phyloP scores from a whole-genome alignment of 2,888 invertebrate species.

The Acronicta aceris region DNA sequence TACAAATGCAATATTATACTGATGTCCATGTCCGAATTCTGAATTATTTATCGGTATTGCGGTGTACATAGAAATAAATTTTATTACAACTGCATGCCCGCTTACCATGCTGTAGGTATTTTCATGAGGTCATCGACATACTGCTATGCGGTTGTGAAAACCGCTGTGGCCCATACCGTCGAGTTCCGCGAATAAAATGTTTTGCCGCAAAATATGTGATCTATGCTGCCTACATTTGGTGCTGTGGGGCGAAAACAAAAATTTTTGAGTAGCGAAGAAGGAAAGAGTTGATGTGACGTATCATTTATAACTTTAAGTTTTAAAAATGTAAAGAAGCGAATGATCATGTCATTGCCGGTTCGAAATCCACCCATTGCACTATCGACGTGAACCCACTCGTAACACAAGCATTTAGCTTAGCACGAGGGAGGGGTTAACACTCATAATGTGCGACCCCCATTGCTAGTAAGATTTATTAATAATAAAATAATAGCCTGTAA shows the following conservation, averaged over 20 bases:
- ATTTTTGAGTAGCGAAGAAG: constrained; percentile 9
- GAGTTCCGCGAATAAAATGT: constrained; percentile 46
- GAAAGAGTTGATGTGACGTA: too few relatives aligned
- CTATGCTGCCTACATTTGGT: neutral
- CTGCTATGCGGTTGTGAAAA: constrained; percentile 56
- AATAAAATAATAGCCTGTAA: too few relatives aligned
- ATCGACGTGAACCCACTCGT: too few relatives aligned
- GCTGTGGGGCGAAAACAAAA: neutral
- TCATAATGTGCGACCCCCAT: too few relatives aligned
- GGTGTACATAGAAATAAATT: constrained; percentile 38
- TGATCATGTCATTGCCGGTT: too few relatives aligned
- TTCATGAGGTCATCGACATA: constrained; percentile 57
- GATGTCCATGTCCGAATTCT: constrained; percentile 17
- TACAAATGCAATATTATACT: constrained; percentile 12
- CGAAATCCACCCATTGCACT: too few relatives aligned
- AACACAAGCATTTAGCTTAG: too few relatives aligned
- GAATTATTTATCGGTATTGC: constrained; percentile 38
- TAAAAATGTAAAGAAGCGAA: too few relatives aligned
- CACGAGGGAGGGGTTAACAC: too few relatives aligned
- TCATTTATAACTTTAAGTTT: too few relatives aligned
- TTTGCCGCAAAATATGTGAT: constrained; percentile 40
- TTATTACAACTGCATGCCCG: constrained; percentile 44
- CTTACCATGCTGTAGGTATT: constrained; percentile 39
- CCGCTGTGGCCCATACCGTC: constrained; percentile 23
- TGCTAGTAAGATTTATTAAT: too few relatives aligned